Evolutionary conservation across 2,113 vertebrate genomes (phyloP).

Genomic region (Centropristis striata): DNA sequence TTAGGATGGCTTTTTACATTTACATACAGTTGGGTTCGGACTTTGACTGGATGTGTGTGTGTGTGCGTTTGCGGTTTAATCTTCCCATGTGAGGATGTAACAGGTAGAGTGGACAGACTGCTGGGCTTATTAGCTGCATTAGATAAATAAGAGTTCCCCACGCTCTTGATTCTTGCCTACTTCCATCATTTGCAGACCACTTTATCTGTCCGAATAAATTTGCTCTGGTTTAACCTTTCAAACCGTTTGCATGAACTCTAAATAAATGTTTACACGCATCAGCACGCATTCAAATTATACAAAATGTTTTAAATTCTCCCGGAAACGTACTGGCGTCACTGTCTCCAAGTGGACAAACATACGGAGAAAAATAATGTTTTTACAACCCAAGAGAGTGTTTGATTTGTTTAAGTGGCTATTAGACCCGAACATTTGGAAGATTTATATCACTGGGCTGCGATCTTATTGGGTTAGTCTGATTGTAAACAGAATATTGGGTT

Average conservation of each 20-base stretch:
- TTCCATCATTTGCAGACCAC: background rate
- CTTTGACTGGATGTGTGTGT: background rate
- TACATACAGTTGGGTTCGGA: constrained; percentile 35
- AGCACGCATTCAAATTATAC: background rate
- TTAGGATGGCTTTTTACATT: constrained; percentile 41
- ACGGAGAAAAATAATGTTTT: constrained; percentile 1
- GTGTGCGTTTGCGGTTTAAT: constrained; percentile 12
- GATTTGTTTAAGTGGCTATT: constrained; percentile 41
- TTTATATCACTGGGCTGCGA: background rate
- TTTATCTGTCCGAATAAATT: constrained; percentile 19
- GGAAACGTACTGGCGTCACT: constrained; percentile 1
- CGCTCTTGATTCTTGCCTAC: background rate
- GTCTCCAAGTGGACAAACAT: constrained; percentile 26
- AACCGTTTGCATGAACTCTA: constrained; percentile 24
- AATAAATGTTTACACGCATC: constrained; percentile 16
- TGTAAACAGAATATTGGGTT: background rate
- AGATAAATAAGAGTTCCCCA: background rate
- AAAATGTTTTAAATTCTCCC: background rate
- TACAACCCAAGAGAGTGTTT: constrained; percentile 11
- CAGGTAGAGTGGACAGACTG: background rate
- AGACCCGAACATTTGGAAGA: background rate
- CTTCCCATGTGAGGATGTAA: constrained; percentile 3
- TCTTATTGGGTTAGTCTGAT: background rate
- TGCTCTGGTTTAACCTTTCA: background rate
- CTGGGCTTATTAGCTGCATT: constrained; percentile 14